phyloP scores from a whole-genome alignment of 2,113 vertebrate species.

The Peromyscus californicus region DNA sequence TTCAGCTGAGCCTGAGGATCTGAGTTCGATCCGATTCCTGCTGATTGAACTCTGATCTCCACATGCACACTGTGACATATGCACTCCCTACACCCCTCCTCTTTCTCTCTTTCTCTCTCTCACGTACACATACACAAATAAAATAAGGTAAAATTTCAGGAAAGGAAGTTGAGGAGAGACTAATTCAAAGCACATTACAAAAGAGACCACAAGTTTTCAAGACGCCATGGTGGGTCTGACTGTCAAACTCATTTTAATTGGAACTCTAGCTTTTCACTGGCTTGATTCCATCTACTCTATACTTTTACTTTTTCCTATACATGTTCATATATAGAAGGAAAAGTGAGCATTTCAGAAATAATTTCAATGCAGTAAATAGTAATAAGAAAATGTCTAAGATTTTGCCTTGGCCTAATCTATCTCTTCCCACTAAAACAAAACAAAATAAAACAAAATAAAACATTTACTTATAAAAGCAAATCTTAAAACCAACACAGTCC shows the following conservation, averaged over 20 bases:
- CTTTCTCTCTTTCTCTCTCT: too few relatives aligned
- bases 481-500: not conserved
- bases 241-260: not conserved
- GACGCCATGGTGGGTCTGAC: not conserved
- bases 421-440: not conserved
- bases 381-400: not conserved
- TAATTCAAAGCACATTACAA: not conserved
- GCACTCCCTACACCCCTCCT: fast-evolving
- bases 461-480: not conserved
- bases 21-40: not conserved
- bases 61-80: too few relatives aligned
- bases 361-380: not conserved
- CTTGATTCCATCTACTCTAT: not conserved
- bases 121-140: not conserved
- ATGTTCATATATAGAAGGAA: not conserved
- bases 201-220: not conserved
- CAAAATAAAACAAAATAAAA: too few relatives aligned
- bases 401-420: not conserved
- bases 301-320: not conserved
- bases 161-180: not conserved
- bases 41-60: not conserved
- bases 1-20: not conserved
- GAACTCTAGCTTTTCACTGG: not conserved
- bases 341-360: not conserved
- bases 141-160: not conserved